Conservation (phyloP, 2,113 vertebrate genomes). For the Cephalopterus ornatus region DNA sequence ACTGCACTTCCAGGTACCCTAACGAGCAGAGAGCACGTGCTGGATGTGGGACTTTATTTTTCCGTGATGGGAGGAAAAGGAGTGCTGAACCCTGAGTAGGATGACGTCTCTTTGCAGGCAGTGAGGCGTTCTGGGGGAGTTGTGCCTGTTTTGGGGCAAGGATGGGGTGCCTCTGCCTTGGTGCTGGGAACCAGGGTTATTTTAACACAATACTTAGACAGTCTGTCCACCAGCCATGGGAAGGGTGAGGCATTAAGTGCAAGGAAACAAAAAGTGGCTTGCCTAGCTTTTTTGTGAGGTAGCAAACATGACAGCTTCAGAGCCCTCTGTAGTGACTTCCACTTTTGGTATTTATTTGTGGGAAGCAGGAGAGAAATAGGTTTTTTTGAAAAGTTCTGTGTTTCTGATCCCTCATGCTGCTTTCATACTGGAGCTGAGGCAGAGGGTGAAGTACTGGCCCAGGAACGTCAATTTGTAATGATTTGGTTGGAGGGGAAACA, state of each 20-base stretch:
- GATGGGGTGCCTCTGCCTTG: neutral
- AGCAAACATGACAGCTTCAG: neutral
- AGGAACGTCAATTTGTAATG: neutral
- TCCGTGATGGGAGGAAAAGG: slow-evolving; percentile 21
- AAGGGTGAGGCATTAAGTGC: neutral
- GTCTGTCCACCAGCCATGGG: neutral
- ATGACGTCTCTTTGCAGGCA: neutral
- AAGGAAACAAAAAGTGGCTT: neutral
- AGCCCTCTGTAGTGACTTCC: neutral
- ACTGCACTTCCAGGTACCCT: slow-evolving; percentile 45
- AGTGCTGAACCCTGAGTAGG: neutral
- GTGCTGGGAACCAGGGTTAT: neutral
- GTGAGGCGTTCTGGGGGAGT: neutral
- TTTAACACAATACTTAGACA: neutral
- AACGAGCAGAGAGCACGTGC: neutral
- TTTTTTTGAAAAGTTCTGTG: neutral
- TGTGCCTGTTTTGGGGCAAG: neutral
- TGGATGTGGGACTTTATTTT: neutral
- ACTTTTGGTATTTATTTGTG: neutral
- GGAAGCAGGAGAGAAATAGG: neutral
- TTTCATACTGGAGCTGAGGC: neutral
- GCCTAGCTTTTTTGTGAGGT: neutral
- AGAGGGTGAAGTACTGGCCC: neutral
- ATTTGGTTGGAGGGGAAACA: slow-evolving; percentile 12
- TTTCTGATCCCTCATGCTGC: neutral